Evolutionary conservation across 2,888 invertebrate genomes (phyloP).

Genomic region (Scotopteryx bipunctaria): DNA sequence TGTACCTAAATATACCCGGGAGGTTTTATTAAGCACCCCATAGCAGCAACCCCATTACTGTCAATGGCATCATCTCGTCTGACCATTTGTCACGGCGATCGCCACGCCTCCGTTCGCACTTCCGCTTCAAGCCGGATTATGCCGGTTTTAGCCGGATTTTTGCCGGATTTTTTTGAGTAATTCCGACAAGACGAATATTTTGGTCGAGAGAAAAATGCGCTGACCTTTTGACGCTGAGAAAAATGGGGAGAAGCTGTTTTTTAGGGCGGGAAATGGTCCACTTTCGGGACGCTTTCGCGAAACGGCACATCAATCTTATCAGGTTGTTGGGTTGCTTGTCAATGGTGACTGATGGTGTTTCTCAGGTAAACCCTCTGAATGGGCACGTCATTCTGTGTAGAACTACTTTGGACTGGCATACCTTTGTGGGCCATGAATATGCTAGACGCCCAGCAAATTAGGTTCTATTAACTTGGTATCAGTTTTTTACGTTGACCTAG

Average conservation of each 20-base stretch:
- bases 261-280: constrained; percentile 18
- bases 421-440: neutral
- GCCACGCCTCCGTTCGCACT: constrained; percentile 46
- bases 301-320: constrained; percentile 11
- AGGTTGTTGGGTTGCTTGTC: constrained; percentile 8
- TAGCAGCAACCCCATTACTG: constrained; percentile 53
- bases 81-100: constrained; percentile 61
- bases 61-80: constrained; percentile 59
- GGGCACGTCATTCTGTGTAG: neutral
- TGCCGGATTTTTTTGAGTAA: constrained; percentile 34
- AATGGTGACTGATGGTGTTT: constrained; percentile 7
- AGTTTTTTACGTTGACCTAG: no score
- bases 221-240: constrained; percentile 26
- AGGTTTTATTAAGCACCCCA: constrained; percentile 42
- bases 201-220: constrained; percentile 25
- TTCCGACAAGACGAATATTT: constrained; percentile 30
- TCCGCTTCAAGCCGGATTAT: constrained; percentile 41
- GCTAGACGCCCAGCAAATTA: no score
- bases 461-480: no score
- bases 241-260: constrained; percentile 26
- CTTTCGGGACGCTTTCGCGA: constrained; percentile 7
- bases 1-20: constrained; percentile 37
- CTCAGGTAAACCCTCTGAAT: neutral
- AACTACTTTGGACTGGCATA: neutral
- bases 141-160: no score